phyloP scores from a whole-genome alignment of 2,888 invertebrate genomes.

The Bombylius discolor region DNA sequence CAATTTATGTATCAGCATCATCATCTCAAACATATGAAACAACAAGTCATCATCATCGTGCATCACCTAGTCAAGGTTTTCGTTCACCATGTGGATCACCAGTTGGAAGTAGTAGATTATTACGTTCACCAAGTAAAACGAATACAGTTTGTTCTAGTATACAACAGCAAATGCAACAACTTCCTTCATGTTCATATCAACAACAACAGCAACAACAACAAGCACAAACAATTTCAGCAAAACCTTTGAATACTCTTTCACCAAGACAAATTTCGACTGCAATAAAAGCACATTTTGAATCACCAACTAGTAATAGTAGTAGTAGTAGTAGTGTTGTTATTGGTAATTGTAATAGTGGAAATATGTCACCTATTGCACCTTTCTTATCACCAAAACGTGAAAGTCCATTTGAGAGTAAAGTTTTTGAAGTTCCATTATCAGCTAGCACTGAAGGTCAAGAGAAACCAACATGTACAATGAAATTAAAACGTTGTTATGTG shows the following conservation, averaged over 20 bases:
- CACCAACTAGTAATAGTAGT: slow-evolving; percentile 4
- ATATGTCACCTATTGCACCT: slow-evolving; percentile 31
- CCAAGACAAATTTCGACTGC: slow-evolving; percentile 32
- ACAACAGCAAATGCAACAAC: not conserved
- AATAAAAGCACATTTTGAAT: slow-evolving; percentile 28
- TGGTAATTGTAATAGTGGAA: slow-evolving; percentile 11
- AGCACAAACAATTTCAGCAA: slow-evolving; percentile 18
- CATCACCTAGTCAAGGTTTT: slow-evolving; percentile 29
- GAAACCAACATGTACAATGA: slow-evolving; percentile 34
- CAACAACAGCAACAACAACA: slow-evolving; percentile 24
- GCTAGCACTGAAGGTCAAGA: slow-evolving; percentile 23
- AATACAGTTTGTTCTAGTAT: not conserved
- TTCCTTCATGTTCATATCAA: not conserved
- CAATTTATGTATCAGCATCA: slow-evolving; percentile 8
- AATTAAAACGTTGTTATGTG: slow-evolving; percentile 32
- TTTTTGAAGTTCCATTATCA: slow-evolving; percentile 29
- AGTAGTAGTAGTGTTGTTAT: too few species aligned
- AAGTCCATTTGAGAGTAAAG: slow-evolving; percentile 20
- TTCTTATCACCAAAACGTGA: slow-evolving; percentile 33
- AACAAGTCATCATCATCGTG: slow-evolving; percentile 18
- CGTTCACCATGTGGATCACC: slow-evolving; percentile 36
- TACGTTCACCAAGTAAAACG: slow-evolving; percentile 12
- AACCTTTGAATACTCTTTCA: slow-evolving; percentile 30
- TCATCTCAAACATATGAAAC: slow-evolving; percentile 17
- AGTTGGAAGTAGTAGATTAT: slow-evolving; percentile 11